Evolutionary conservation across 1,140 invertebrate species (phyloP).

Genomic region (Bombus superbus): DNA sequence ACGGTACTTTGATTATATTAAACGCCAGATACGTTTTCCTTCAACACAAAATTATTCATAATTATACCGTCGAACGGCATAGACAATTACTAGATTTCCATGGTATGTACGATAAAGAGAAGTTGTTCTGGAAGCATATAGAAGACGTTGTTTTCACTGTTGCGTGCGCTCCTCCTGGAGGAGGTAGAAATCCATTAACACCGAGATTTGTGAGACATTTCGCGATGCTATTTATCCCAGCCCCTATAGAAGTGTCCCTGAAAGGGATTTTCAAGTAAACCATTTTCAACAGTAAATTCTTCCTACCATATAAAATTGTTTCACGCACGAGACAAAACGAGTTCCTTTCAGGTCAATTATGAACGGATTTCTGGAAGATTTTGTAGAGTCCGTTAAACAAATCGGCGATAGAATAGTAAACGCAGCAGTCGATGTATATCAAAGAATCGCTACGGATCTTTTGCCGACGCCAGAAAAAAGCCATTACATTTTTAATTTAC

Average conservation of each 20-base stretch:
- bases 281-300: background rate
- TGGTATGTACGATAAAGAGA: constrained; percentile 93
- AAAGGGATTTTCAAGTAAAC: constrained; percentile 90
- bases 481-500: constrained; percentile 95
- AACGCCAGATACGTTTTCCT: background rate
- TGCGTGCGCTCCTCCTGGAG: constrained; percentile 94
- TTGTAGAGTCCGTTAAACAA: constrained; percentile 87
- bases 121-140: constrained; percentile 94
- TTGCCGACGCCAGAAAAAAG: constrained; percentile 94
- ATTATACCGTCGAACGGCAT: background rate
- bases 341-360: constrained; percentile 84
- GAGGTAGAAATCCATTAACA: constrained; percentile 92
- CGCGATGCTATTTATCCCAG: constrained; percentile 89
- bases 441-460: constrained; percentile 89
- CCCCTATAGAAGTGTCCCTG: constrained; percentile 89
- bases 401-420: constrained; percentile 89
- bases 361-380: constrained; percentile 90
- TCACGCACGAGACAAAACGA: background rate
- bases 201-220: constrained; percentile 94
- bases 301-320: background rate
- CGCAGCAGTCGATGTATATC: constrained; percentile 91
- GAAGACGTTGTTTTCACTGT: constrained; percentile 91
- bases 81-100: constrained; percentile 92
- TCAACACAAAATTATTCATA: background rate
- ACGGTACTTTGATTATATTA: constrained; percentile 82